Percentiles rank a stretch among this genome's conserved stretches.
phyloP scores from a whole-genome alignment of 2,888 invertebrate species.

The Malthinus flaveolus region DNA sequence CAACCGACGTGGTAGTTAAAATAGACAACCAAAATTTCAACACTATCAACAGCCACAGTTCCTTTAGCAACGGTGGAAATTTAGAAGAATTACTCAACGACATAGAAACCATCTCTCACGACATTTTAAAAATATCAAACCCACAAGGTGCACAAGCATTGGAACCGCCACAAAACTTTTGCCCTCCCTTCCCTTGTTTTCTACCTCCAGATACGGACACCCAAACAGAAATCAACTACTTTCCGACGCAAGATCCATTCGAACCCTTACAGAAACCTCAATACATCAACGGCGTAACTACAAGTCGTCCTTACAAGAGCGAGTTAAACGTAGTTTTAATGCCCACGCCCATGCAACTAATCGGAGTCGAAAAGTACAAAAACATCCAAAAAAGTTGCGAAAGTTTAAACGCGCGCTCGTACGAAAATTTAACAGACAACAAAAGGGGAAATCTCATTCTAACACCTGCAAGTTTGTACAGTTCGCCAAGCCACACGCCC shows the following conservation, averaged over 20 bases:
- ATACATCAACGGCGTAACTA: slow-evolving; percentile 16
- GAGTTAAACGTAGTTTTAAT: slow-evolving; percentile 53
- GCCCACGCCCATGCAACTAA: slow-evolving; percentile 54
- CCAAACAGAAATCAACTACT: slow-evolving; percentile 22
- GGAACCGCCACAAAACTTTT: neutral
- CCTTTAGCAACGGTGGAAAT: slow-evolving; percentile 59
- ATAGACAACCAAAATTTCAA: slow-evolving; percentile 48
- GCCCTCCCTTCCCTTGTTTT: slow-evolving; percentile 5
- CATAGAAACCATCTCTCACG: slow-evolving; percentile 63
- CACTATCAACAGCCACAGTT: slow-evolving; percentile 41
- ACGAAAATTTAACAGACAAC: slow-evolving; percentile 39
- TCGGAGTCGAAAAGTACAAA: slow-evolving; percentile 54
- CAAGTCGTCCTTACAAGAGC: slow-evolving; percentile 49
- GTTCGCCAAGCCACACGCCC: slow-evolving; percentile 11
- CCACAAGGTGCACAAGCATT: slow-evolving; percentile 10
- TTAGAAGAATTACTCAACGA: slow-evolving; percentile 70
- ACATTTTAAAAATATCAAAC: slow-evolving; percentile 44
- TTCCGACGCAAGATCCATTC: slow-evolving; percentile 27
- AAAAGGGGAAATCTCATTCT: slow-evolving; percentile 13
- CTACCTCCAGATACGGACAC: neutral
- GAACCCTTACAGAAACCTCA: slow-evolving; percentile 18
- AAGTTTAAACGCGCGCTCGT: slow-evolving; percentile 41
- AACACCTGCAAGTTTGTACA: slow-evolving; percentile 20
- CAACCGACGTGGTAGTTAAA: slow-evolving; percentile 51
- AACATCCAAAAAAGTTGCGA: slow-evolving; percentile 49